A percentile compares a stretch with the other conserved stretches of the same genome.
These are phyloP conservation scores for Meda fulgida DNA, from an alignment of 2,797 vertebrate genomes.

Conservation along the genomic window DNA sequence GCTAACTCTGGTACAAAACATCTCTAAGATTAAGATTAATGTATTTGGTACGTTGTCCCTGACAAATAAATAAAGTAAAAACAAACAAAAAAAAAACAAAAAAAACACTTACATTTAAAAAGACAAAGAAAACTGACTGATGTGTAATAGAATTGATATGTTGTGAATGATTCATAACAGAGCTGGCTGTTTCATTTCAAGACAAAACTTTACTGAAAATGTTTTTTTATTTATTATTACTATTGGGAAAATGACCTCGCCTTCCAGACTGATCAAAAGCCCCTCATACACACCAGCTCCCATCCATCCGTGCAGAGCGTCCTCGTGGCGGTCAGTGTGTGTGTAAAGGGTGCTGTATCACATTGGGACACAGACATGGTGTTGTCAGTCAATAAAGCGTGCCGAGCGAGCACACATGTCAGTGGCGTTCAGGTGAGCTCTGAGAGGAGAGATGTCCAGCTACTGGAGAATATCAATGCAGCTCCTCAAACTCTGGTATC, in stretches of 20 bases:
- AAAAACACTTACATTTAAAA: too few species aligned
- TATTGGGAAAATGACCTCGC: not conserved
- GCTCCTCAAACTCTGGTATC: not conserved
- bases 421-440: constrained; percentile 31
- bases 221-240: not conserved
- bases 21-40: too few species aligned
- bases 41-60: too few species aligned
- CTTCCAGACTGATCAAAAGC: constrained; percentile 18
- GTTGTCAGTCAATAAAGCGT: constrained; percentile 53
- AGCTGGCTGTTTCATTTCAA: too few species aligned
- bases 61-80: too few species aligned
- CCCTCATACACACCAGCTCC: not conserved
- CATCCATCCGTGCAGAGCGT: not conserved
- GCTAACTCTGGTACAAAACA: too few species aligned
- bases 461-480: constrained; percentile 20
- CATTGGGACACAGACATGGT: constrained; percentile 36
- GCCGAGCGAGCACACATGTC: constrained; percentile 46
- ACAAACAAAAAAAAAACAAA: too few species aligned
- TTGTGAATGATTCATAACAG: not conserved
- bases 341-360: constrained; percentile 50
- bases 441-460: constrained; percentile 6
- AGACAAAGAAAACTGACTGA: too few species aligned
- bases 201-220: not conserved
- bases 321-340: constrained; percentile 34
- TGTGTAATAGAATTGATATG: not conserved